phyloP scores from a whole-genome alignment of 1,140 invertebrate genomes.

The Paraescarpia echinospica region DNA sequence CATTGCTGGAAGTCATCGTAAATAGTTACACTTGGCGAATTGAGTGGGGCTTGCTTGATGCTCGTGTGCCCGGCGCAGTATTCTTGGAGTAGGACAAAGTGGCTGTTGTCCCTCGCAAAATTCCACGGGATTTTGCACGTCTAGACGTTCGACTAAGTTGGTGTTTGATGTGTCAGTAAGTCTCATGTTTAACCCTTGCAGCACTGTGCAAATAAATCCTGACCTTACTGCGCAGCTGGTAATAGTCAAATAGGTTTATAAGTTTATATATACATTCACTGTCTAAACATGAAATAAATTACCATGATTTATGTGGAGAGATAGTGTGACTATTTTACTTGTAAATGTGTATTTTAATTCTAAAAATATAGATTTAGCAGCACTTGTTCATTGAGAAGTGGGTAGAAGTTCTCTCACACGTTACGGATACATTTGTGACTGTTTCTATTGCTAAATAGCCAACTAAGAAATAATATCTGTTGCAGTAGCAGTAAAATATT shows the following conservation, averaged over 20 bases:
- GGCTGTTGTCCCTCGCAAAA: not conserved
- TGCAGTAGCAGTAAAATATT: not conserved
- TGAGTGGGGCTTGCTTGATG: not conserved
- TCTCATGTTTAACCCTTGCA: not conserved
- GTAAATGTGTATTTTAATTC: too few species aligned
- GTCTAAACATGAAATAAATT: not conserved
- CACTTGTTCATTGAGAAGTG: not conserved
- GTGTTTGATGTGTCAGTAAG: not conserved
- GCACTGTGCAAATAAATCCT: not conserved
- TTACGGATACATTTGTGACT: not conserved
- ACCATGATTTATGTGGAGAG: not conserved
- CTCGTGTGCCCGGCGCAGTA: not conserved
- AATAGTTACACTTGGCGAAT: not conserved
- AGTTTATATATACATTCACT: not conserved
- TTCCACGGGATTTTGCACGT: not conserved
- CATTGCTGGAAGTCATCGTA: not conserved
- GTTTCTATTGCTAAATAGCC: not conserved
- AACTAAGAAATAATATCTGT: not conserved
- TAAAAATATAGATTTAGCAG: not conserved
- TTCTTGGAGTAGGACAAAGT: not conserved
- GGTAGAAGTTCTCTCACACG: not conserved
- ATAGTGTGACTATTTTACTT: not conserved
- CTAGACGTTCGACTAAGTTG: not conserved
- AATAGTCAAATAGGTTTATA: not conserved
- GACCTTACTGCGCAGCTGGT: not conserved